Base-by-base conservation (phyloP, 2,888 invertebrate genomes). In the Sarcophaga variegata region DNA sequence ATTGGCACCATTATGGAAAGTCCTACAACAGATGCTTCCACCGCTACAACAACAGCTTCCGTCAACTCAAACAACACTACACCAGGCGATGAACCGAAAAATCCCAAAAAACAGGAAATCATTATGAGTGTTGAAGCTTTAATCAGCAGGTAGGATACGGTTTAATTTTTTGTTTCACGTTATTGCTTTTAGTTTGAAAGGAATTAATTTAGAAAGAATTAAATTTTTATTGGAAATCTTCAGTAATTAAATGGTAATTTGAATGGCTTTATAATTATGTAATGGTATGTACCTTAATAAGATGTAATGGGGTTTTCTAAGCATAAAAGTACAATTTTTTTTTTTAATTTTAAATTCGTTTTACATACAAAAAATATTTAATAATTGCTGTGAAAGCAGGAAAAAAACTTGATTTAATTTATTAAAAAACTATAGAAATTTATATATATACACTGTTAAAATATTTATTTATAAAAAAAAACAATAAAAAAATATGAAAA, bases 91-190 rank as follows among this genome's bases (percentile, higher is more conserved):
- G 88, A 88, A n/a, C 54, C 47, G 17, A 70, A 80, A 14, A 83
- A 87, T 67, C 79, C 83, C 17, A 85, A 89, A 25, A 89, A 89
- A 20, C 89, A 90, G n/a, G 93, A 93, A 89, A 89, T 93, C 59
- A 90, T 91, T 8, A 88, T 93, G 6, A 93, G 91, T 81, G 92
- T 92, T 85, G 92, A 91, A 81, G 90, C 92, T 12, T 89, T 93
- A 54, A 81, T 93, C 72, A 91, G 91, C 85, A 93, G 93, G 92
- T 93, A 93, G 93, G 91, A 89, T 82, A 92, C 92, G 89, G 90
- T 93, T 89, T 93, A 93, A 92, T 76, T 66, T 83, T 71, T 64
- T 59, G 17, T 72, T 54, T 59, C 37, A 49, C 3, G 54, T 59
- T 22, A 47, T 47, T 14, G 20, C 22, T 54, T 27, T 3, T 14